Conservation (phyloP, 2,888 invertebrate genomes). For the Ptychoptera albimana region DNA sequence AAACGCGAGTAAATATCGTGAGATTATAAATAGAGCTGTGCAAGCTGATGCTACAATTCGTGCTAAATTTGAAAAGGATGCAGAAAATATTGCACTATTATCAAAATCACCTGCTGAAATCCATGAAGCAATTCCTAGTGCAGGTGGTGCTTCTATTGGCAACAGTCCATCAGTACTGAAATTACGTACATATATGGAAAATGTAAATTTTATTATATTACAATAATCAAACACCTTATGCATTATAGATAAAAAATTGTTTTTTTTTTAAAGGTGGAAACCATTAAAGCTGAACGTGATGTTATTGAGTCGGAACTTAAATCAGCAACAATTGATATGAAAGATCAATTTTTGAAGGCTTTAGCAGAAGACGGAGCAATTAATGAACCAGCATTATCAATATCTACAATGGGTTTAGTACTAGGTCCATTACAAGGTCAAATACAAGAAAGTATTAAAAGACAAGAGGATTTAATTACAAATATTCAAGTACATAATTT, state of each 20-base stretch:
- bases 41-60: conserved; percentile 67
- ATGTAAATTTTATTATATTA: conserved; percentile 28
- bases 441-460: conserved; percentile 56
- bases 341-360: conserved; percentile 58
- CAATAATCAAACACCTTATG: not conserved
- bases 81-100: conserved; percentile 62
- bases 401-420: conserved; percentile 52
- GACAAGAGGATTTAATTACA: conserved; percentile 51
- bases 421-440: conserved; percentile 65
- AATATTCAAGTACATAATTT: conserved; percentile 49
- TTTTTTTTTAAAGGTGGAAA: conserved; percentile 46
- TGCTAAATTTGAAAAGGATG: conserved; percentile 69
- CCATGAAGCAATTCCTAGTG: conserved; percentile 50
- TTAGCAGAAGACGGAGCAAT: conserved; percentile 62
- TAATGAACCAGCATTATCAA: conserved; percentile 56
- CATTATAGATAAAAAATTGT: conserved; percentile 16
- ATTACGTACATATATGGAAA: conserved; percentile 63
- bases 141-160: conserved; percentile 36
- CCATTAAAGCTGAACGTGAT: conserved; percentile 78
- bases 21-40: conserved; percentile 83
- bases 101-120: conserved; percentile 58
- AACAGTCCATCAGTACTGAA: conserved; percentile 45
- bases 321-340: conserved; percentile 64
- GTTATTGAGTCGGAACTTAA: conserved; percentile 76
- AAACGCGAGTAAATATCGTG: conserved; percentile 84